Percentiles rank a stretch among this genome's conserved stretches.
Conservation (phyloP, 1,140 invertebrate genomes). For the Drosophila insularis region DNA sequence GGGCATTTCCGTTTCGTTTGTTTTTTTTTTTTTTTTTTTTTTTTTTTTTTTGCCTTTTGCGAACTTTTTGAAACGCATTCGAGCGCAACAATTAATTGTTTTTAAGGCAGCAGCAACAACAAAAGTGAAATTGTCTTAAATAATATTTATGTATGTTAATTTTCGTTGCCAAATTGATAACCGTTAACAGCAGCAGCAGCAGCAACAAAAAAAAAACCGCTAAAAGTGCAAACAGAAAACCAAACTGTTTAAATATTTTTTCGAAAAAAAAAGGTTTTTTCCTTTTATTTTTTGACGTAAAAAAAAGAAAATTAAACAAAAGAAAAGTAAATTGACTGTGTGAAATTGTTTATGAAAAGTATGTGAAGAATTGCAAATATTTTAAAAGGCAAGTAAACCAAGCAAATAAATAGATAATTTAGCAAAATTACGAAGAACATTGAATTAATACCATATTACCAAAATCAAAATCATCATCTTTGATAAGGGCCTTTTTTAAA, state of each 20-base stretch:
- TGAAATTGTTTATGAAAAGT: constrained; percentile 56
- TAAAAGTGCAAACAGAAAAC: constrained; percentile 54
- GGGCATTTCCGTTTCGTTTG: constrained; percentile 69
- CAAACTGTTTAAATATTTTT: constrained; percentile 76
- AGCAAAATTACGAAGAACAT: constrained; percentile 25
- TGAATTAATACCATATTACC: too few relatives aligned
- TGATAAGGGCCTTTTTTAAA: too few relatives aligned
- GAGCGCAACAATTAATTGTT: constrained; percentile 76
- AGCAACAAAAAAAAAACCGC: constrained; percentile 29
- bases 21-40: background rate
- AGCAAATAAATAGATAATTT: background rate
- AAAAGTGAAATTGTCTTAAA: constrained; percentile 49
- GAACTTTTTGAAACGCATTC: constrained; percentile 48
- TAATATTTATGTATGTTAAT: constrained; percentile 28
- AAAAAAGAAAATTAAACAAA: constrained; percentile 23
- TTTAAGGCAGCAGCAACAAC: constrained; percentile 49
- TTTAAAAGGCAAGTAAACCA: constrained; percentile 56
- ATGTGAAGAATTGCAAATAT: constrained; percentile 41
- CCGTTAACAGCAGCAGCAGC: constrained; percentile 14
- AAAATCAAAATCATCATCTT: too few relatives aligned
- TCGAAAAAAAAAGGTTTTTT: constrained; percentile 7
- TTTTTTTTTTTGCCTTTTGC: too few relatives aligned
- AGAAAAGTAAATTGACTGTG: constrained; percentile 43
- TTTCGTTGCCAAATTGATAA: constrained; percentile 30
- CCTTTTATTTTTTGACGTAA: background rate